Conservation (phyloP, 2,888 invertebrate species). For the Phorcus lineatus region DNA sequence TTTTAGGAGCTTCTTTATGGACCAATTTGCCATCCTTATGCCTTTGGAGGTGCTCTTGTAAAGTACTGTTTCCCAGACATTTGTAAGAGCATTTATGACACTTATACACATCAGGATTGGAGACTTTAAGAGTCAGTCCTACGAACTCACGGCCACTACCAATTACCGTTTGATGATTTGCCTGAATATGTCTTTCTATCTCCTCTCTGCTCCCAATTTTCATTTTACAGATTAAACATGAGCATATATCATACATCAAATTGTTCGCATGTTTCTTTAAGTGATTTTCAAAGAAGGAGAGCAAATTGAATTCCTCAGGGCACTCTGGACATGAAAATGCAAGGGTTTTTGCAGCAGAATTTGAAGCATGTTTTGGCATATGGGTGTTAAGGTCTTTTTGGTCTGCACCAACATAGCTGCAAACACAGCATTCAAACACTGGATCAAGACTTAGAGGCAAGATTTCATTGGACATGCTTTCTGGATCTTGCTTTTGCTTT, state of each 20-base stretch:
- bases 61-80: not conserved
- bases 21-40: not conserved
- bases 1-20: not conserved
- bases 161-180: not conserved
- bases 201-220: not conserved
- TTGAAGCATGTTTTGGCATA: not conserved
- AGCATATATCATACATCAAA: not conserved
- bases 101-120: not conserved
- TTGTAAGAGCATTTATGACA: not conserved
- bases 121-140: not conserved
- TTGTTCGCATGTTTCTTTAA: not conserved
- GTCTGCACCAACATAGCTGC: not conserved
- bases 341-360: not conserved
- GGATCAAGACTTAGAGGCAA: not conserved
- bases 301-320: not conserved
- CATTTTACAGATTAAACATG: not conserved
- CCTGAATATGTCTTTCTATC: not conserved
- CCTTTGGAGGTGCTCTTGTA: not conserved
- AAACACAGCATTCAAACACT: not conserved
- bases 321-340: not conserved
- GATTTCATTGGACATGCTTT: not conserved
- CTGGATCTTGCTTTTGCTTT: not conserved
- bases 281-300: conserved; percentile 3
- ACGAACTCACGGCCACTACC: not conserved
- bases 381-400: not conserved